Base-by-base conservation (phyloP, 2,113 vertebrate species). In the Poecile atricapillus region DNA sequence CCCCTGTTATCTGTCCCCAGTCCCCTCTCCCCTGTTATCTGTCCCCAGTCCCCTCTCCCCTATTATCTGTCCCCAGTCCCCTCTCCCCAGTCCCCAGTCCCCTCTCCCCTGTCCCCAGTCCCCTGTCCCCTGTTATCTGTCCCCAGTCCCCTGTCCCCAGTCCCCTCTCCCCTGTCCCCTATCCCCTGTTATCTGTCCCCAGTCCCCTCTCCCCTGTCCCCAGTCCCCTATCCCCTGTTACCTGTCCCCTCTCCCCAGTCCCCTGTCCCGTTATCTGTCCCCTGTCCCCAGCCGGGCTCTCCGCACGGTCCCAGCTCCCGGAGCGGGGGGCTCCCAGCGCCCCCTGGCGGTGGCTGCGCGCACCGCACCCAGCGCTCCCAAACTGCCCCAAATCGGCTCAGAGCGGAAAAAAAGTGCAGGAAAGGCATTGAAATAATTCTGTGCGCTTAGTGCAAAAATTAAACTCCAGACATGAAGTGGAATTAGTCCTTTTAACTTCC, bases 371-470 rank as follows among this genome's bases (percentile, higher is more conserved):
- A 0, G 11, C 55, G 2, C 7, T 0, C 64, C 13, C 55, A 3
- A 5, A 24, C 1, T 47, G 0, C 30, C 35, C 59, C 0, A 4
- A 50, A 4, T 0, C 0, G 30, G 23, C 56, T 63, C 1, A 1
- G 25, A 13, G 39, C 13, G 3, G 8, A 2, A 6, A 27, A 14
- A 14, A 11, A 4, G 3, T 0, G 17, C 10, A 39, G 50, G 27
- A 53, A 80, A 50, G 5, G 18, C 19, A 27, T 0, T 5, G 11
- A 27, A 55, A 50, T 1, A 17, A 6, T 0, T 12, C 1, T 4
- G 19, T 1, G 28, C 0, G 1, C 39, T 49, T 11, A 12, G 1
- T 11, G 41, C 15, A 27, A 41, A 88, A 83, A 53, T 2, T 63
- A 21, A 53, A 3, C 44, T 49, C 37, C 60, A 17, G 35, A 10